Conservation (phyloP, 2,888 invertebrate genomes). For the Lycocerus yunnanus region DNA sequence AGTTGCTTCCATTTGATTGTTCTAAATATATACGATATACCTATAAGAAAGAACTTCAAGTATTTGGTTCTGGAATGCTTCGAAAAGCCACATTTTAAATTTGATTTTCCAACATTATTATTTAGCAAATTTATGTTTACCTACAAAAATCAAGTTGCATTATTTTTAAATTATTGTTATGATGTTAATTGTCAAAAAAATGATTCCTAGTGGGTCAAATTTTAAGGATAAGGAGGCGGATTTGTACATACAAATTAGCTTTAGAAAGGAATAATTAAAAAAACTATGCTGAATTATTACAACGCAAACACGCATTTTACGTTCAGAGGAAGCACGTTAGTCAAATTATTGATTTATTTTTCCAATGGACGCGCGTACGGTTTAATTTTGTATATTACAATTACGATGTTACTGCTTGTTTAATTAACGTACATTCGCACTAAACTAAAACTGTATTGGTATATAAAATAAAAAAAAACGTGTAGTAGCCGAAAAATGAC, state of each 20-base stretch:
- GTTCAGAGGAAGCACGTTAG: conserved; percentile 45
- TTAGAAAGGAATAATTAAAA: not conserved
- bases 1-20: not conserved
- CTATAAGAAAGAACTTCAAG: not conserved
- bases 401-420: not conserved
- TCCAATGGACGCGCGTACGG: conserved; percentile 14
- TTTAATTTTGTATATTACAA: conserved; percentile 5
- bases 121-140: not conserved
- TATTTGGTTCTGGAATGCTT: not conserved
- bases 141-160: not conserved
- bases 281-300: conserved; percentile 13
- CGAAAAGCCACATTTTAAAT: not conserved
- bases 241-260: not conserved
- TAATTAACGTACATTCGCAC: not conserved
- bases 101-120: not conserved
- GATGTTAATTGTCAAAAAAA: not conserved
- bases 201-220: not conserved
- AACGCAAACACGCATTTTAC: conserved; percentile 44
- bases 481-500: conserved; percentile 37
- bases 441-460: not conserved
- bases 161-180: not conserved
- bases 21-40: not conserved
- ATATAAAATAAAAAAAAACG: conserved; percentile 6
- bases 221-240: not conserved
- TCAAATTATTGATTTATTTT: conserved; percentile 53